Percentiles rank a stretch among this genome's conserved stretches.
These are phyloP conservation scores for Callinectes sapidus DNA, from an alignment of 2,888 invertebrate genomes.

Conservation along the genomic window DNA sequence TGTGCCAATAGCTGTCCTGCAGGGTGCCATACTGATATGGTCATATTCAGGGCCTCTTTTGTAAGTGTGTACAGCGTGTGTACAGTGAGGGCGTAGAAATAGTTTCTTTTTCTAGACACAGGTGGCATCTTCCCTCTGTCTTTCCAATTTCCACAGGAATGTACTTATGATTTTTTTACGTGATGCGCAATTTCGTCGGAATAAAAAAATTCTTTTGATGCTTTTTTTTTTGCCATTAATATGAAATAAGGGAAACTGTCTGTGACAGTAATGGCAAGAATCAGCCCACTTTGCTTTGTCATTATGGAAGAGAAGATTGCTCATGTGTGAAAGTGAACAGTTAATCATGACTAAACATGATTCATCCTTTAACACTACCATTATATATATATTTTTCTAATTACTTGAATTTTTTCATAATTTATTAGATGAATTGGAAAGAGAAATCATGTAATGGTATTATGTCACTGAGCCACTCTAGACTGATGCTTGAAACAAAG, in stretches of 20 bases:
- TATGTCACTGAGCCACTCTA: too few relatives aligned
- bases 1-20: conserved; percentile 61
- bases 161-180: conserved; percentile 63
- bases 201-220: conserved; percentile 54
- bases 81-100: conserved; percentile 45
- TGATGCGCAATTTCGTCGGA: conserved; percentile 60
- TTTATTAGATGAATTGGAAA: too few relatives aligned
- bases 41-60: conserved; percentile 51
- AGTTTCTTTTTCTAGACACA: conserved; percentile 48
- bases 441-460: too few relatives aligned
- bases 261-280: not conserved
- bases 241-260: not conserved
- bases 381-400: too few relatives aligned
- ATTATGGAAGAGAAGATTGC: not conserved
- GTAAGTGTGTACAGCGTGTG: conserved; percentile 56
- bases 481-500: too few relatives aligned
- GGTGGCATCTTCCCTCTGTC: conserved; percentile 53
- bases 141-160: conserved; percentile 52
- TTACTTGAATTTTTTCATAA: too few relatives aligned
- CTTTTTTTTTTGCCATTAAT: not conserved
- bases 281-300: not conserved
- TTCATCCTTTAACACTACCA: not conserved
- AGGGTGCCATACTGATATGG: conserved; percentile 54
- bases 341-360: not conserved
- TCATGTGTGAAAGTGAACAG: not conserved